Conservation (phyloP, 2,113 vertebrate species). For the Chitala chitala region DNA sequence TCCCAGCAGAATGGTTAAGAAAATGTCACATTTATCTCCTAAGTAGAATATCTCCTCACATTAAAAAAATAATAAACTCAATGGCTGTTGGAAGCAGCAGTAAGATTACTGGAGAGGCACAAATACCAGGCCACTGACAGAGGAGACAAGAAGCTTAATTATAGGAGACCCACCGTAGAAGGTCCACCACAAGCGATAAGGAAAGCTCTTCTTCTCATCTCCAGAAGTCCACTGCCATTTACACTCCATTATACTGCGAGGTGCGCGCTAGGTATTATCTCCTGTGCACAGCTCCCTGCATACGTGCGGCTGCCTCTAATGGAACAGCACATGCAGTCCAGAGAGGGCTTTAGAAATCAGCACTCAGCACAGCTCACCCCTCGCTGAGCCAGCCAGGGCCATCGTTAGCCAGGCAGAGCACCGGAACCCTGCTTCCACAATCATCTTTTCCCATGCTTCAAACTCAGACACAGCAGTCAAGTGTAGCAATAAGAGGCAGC, state of each 20-base stretch:
- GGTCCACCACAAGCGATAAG: neutral
- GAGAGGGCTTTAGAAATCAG: constrained; percentile 8
- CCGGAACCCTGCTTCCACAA: neutral
- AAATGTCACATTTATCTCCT: no score
- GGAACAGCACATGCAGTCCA: neutral
- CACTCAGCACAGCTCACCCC: neutral
- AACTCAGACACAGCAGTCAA: neutral
- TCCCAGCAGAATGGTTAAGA: no score
- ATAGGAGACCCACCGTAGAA: neutral
- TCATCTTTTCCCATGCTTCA: neutral
- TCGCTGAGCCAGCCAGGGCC: neutral
- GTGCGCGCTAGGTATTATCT: no score
- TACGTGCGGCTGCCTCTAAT: neutral
- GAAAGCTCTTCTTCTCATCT: neutral
- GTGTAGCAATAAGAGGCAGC: neutral
- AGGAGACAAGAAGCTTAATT: neutral
- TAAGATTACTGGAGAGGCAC: neutral
- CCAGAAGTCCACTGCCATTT: neutral
- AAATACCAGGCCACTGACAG: neutral
- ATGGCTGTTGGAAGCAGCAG: neutral
- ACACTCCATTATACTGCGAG: neutral
- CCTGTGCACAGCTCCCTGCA: no score
- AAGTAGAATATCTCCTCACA: no score
- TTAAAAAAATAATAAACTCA: no score
- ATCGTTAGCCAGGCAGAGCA: neutral